Evolutionary conservation across 2,797 vertebrate genomes (phyloP).

Genomic region (Hydrolagus colliei): DNA sequence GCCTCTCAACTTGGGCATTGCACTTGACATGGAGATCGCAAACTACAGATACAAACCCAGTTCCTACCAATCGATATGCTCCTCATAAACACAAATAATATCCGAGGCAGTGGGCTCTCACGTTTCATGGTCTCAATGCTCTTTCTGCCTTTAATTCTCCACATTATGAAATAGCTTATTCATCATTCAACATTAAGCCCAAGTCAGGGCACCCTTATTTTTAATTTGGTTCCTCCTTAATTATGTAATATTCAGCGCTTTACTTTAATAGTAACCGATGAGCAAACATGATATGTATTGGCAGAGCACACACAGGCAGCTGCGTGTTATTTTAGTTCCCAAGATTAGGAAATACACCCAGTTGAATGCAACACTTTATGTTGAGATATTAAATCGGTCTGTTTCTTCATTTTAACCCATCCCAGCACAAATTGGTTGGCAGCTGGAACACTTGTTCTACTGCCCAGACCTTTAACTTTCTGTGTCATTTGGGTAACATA

Average conservation of each 20-base stretch:
- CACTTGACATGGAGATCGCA: too few species aligned
- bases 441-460: too few species aligned
- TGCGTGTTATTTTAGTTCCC: not conserved
- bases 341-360: not conserved
- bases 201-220: not conserved
- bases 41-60: too few species aligned
- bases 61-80: too few species aligned
- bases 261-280: not conserved
- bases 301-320: constrained; percentile 7
- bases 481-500: too few species aligned
- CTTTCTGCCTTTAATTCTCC: not conserved
- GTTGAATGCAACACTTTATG: too few species aligned
- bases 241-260: not conserved
- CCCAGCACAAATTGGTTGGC: too few species aligned
- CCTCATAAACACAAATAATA: not conserved
- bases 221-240: not conserved
- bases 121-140: not conserved
- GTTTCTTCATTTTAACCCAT: too few species aligned
- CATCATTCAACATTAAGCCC: too few species aligned
- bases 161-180: not conserved
- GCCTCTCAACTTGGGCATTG: too few species aligned
- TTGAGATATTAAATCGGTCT: too few species aligned
- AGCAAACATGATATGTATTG: not conserved
- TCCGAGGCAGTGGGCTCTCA: not conserved
- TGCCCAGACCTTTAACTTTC: too few species aligned